Conservation (phyloP, 2,797 vertebrate genomes). For the Xenentodon cancila region DNA sequence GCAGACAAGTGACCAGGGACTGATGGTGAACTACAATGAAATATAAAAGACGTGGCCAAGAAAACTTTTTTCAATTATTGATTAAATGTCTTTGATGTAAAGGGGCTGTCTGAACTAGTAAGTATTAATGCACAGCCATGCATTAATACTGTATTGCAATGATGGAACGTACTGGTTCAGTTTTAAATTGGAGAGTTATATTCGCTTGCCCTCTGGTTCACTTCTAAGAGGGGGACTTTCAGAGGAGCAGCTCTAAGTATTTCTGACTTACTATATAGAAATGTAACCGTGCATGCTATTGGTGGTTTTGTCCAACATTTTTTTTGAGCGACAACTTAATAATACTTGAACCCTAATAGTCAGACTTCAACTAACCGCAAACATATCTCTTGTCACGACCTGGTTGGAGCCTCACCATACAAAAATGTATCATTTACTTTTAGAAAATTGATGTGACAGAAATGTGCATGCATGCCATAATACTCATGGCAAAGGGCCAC, state of each 20-base stretch:
- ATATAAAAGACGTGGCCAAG: conserved; percentile 29
- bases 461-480: conserved; percentile 5
- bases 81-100: conserved; percentile 23
- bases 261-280: too few relatives aligned
- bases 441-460: conserved; percentile 23
- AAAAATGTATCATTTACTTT: conserved; percentile 3
- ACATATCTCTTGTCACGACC: conserved; percentile 8
- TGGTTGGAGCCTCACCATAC: conserved; percentile 10
- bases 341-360: too few relatives aligned
- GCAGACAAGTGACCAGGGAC: conserved; percentile 30
- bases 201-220: not conserved
- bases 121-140: not conserved
- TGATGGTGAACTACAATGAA: conserved; percentile 19
- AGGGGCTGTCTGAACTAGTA: conserved; percentile 2
- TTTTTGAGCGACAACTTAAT: too few relatives aligned
- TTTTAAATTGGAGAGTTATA: conserved; percentile 2
- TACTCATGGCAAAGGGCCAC: not conserved
- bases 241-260: too few relatives aligned
- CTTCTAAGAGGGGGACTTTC: not conserved
- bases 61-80: conserved; percentile 18
- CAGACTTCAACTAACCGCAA: conserved; percentile 6
- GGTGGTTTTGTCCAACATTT: too few relatives aligned
- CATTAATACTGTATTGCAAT: not conserved
- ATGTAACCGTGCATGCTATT: too few relatives aligned
- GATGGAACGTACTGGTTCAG: not conserved